These are phyloP conservation scores for Calliopsis andreniformis DNA, from an alignment of 1,140 invertebrate genomes.

Conservation along the genomic window DNA sequence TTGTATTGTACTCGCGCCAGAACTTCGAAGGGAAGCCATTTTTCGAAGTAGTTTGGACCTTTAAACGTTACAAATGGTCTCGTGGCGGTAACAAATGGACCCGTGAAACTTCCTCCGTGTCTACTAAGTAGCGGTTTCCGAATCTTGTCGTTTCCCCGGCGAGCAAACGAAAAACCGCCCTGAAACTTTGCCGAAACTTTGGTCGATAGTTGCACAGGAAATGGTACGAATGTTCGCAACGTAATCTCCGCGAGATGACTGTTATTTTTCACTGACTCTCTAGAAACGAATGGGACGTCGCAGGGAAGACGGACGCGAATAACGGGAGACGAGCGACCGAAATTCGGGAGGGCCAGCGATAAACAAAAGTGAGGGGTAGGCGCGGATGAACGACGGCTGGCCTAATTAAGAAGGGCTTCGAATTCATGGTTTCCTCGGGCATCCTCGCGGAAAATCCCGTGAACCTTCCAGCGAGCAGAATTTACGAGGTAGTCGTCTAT, in stretches of 20 bases:
- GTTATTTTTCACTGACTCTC: constrained; percentile 9
- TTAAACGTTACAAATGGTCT: constrained; percentile 15
- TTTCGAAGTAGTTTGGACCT: not conserved
- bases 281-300: no score
- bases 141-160: constrained; percentile 13
- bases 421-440: constrained; percentile 26
- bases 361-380: constrained; percentile 43
- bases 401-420: constrained; percentile 44
- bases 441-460: constrained; percentile 23
- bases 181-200: not conserved
- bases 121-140: constrained; percentile 22
- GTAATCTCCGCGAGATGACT: not conserved
- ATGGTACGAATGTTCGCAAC: not conserved
- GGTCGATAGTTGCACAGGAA: not conserved
- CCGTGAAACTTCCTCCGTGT: constrained; percentile 5
- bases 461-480: constrained; percentile 29
- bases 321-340: not conserved
- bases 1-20: no score
- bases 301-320: no score
- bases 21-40: not conserved
- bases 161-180: not conserved
- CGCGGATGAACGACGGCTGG: not conserved
- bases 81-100: constrained; percentile 18
- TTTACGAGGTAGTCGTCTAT: constrained; percentile 50
- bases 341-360: constrained; percentile 10